Evolutionary conservation across 2,797 vertebrate species (phyloP), one percentile per base, ranked within the genome.

Genomic region (Sarcoramphus papa): DNA sequence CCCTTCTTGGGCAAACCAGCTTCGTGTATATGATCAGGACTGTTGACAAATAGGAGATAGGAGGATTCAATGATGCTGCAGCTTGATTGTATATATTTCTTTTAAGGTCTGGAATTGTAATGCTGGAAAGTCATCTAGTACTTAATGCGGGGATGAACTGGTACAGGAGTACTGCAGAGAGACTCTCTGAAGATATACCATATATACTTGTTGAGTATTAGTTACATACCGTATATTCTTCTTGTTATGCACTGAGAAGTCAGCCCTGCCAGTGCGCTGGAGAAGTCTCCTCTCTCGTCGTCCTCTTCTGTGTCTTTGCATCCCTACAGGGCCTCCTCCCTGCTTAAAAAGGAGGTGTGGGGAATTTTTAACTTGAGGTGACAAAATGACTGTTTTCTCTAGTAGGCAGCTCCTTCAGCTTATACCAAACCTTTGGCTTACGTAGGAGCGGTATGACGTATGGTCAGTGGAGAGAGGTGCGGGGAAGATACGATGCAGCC

Each of bases 371-470:
- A 28, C 14, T 53, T 12, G 5, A 48, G 28, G 30, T 59, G 37
- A 27, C 33, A 64, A 57, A 35, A 28, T 21, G 8, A 15, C 41
- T 13, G 2, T n/a, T 54, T 53, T 53, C 59, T 41, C 17, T 23
- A 14, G 41, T 7, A 35, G 25, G 35, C 47, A 54, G 13, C 41
- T 75, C 33, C 69, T 54, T 82, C 18, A 40, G 57, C 57, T 64
- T 57, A 60, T 8, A 18, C 41, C 9, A 18, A 30, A 43, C 48
- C 41, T 72, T 56, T 35, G 48, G 31, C 40, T 74, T 67, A 17
- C 1, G 0, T 24, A 25, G 21, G 7, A 62, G 40, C 3, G 1
- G 19, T 30, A 3, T 8, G 23, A 48, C 27, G 3, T 47, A 8
- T 12, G 41, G 41, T 50, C 19, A 25, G 73, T 24, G 45, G n/a